Conservation (phyloP, 2,797 vertebrate genomes). For the Clamator glandarius region DNA sequence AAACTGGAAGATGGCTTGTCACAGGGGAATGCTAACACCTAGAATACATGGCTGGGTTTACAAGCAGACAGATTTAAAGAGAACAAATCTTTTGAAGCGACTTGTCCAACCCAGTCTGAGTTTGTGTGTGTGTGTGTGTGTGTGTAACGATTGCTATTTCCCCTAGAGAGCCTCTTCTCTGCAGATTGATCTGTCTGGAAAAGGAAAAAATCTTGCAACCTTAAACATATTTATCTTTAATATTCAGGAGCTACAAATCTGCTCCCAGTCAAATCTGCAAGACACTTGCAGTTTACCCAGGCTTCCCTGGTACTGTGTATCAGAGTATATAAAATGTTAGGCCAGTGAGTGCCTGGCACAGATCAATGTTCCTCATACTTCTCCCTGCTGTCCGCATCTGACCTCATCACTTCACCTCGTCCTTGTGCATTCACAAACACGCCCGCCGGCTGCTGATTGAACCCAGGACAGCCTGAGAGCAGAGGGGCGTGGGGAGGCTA, state of each 20-base stretch:
- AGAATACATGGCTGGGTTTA: neutral
- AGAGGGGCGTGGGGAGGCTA: neutral
- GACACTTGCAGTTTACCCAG: neutral
- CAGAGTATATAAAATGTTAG: neutral
- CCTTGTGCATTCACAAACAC: rapidly evolving
- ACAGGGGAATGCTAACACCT: neutral
- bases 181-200: neutral
- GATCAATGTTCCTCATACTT: neutral
- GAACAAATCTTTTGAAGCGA: neutral
- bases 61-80: neutral
- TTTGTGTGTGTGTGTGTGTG: neutral
- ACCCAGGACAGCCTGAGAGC: rapidly evolving
- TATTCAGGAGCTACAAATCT: neutral
- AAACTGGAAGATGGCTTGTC: neutral
- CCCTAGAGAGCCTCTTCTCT: neutral
- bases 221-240: neutral
- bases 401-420: rapidly evolving
- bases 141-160: neutral
- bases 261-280: neutral
- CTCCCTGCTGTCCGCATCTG: neutral
- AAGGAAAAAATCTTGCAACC: rapidly evolving
- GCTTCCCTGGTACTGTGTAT: neutral
- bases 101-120: neutral
- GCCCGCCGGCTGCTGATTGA: neutral
- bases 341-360: neutral